Conservation (phyloP, 2,797 vertebrate genomes). For the Nothura maculosa region DNA sequence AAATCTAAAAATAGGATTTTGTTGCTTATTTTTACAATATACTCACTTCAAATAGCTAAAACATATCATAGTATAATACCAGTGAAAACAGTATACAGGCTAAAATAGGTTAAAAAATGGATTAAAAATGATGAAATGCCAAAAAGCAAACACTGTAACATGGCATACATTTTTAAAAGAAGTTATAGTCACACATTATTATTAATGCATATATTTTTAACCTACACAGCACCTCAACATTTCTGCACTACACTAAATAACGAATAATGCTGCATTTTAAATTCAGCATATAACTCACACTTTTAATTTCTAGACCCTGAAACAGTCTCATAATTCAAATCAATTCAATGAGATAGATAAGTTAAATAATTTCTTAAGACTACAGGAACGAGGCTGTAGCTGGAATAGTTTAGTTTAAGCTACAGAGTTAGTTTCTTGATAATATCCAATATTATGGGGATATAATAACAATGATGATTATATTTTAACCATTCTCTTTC, state of each 20-base stretch:
- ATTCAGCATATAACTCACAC: background rate
- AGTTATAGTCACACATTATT: background rate
- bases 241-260: background rate
- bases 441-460: background rate
- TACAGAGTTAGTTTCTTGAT: background rate
- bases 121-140: background rate
- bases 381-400: background rate
- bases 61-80: background rate
- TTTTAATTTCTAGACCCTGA: background rate
- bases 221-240: background rate
- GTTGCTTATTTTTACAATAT: slow-evolving; percentile 38
- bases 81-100: background rate
- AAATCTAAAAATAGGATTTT: slow-evolving; percentile 55
- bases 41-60: slow-evolving; percentile 47
- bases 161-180: slow-evolving; percentile 29
- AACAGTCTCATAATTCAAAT: background rate
- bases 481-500: slow-evolving; percentile 34
- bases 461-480: background rate
- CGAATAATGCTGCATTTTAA: background rate
- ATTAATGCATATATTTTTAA: background rate
- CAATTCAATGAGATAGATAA: background rate
- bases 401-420: background rate
- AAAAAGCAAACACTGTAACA: background rate
- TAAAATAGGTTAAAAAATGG: too few relatives aligned
- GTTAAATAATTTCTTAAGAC: background rate